phyloP scores from a whole-genome alignment of 2,888 invertebrate species.

The Branchinecta sandiegonensis region DNA sequence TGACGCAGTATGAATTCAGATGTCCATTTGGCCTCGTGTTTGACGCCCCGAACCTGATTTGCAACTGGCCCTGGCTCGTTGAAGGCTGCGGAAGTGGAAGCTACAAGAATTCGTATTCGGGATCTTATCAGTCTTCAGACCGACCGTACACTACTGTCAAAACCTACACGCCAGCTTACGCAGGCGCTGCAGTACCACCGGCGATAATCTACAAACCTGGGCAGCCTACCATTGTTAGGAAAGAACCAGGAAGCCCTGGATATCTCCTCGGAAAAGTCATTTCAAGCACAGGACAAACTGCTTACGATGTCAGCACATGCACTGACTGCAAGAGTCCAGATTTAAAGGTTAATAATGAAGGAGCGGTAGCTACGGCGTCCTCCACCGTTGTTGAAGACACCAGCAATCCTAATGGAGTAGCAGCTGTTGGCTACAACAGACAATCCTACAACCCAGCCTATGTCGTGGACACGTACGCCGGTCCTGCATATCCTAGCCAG shows the following conservation, averaged over 20 bases:
- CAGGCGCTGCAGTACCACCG: background rate
- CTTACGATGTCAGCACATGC: background rate
- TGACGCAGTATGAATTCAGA: slow-evolving; percentile 60
- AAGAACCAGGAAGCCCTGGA: slow-evolving; percentile 19
- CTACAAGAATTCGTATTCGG: slow-evolving; percentile 17
- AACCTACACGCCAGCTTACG: background rate
- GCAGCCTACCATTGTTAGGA: background rate
- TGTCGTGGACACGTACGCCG: too few relatives aligned
- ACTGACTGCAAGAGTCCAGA: background rate
- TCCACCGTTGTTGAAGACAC: too few relatives aligned
- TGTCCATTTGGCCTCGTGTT: slow-evolving; percentile 65
- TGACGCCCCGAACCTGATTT: slow-evolving; percentile 50
- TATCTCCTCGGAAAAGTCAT: slow-evolving; percentile 21
- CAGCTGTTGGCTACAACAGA: too few relatives aligned
- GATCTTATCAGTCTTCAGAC: background rate
- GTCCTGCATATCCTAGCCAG: too few relatives aligned
- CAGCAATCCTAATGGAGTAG: too few relatives aligned
- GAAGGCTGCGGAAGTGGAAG: slow-evolving; percentile 40
- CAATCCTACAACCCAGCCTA: too few relatives aligned
- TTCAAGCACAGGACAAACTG: slow-evolving; percentile 16
- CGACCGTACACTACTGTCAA: background rate
- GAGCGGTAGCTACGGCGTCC: too few relatives aligned
- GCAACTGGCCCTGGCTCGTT: slow-evolving; percentile 68
- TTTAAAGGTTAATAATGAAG: too few relatives aligned
- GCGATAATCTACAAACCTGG: background rate